These are phyloP conservation scores for Melanotaenia parkinsoni DNA, from an alignment of 2,797 vertebrate genomes.

Conservation along the genomic window DNA sequence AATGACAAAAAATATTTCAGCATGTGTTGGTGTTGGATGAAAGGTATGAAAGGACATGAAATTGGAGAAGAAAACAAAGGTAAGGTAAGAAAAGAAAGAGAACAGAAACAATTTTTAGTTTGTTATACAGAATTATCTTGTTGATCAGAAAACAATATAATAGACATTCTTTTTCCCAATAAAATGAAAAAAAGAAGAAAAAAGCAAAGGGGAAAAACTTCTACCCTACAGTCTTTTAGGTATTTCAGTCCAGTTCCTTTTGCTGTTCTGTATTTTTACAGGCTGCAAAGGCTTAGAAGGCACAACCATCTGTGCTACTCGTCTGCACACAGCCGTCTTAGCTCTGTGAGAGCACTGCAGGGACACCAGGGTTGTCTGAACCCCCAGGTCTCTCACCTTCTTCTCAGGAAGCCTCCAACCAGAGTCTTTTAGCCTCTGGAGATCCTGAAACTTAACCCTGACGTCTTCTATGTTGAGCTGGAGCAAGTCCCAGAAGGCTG, in stretches of 20 bases:
- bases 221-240: constrained; percentile 25
- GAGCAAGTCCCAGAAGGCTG: constrained; percentile 97
- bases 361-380: constrained; percentile 59
- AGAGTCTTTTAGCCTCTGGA: constrained; percentile 96
- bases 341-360: constrained; percentile 65
- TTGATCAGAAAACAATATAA: constrained; percentile 23
- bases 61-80: constrained; percentile 46
- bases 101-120: constrained; percentile 72
- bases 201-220: background rate
- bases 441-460: constrained; percentile 96
- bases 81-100: constrained; percentile 54
- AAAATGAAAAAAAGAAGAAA: constrained; percentile 28
- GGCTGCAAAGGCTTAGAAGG: constrained; percentile 56
- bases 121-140: constrained; percentile 39
- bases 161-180: constrained; percentile 10
- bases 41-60: constrained; percentile 41
- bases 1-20: constrained; percentile 27
- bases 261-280: constrained; percentile 57
- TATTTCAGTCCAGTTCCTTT: constrained; percentile 63
- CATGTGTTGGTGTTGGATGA: constrained; percentile 45
- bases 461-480: constrained; percentile 98
- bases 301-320: constrained; percentile 65
- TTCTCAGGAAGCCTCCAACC: constrained; percentile 96
- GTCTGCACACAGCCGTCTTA: constrained; percentile 72
- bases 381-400: constrained; percentile 86